A percentile compares a stretch with the other conserved stretches of the same genome.
Evolutionary conservation across 92 coral and sea anemone genomes (phyloP).

Genomic region (Blastomussa wellsi): DNA sequence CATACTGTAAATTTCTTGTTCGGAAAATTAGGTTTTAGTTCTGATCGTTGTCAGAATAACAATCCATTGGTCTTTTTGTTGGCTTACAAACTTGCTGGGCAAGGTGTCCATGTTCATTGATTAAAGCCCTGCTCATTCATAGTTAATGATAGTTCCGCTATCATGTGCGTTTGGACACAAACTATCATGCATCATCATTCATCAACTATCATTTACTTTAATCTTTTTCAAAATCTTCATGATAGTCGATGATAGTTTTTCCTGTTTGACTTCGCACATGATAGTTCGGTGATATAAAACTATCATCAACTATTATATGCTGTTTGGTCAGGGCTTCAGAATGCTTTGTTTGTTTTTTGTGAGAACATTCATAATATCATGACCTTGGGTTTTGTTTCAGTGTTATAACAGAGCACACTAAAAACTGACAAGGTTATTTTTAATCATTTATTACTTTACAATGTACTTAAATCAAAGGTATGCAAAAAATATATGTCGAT

Average conservation of each 20-base stretch:
- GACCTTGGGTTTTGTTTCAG: not conserved
- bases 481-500: not conserved
- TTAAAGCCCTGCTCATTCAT: too few relatives aligned
- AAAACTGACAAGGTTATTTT: not conserved
- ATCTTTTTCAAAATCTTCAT: too few relatives aligned
- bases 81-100: not conserved
- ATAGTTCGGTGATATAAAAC: too few relatives aligned
- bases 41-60: not conserved
- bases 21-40: not conserved
- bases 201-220: too few relatives aligned
- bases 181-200: too few relatives aligned
- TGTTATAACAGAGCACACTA: not conserved
- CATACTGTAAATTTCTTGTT: not conserved
- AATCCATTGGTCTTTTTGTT: too few relatives aligned
- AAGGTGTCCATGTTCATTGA: not conserved
- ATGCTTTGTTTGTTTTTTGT: not conserved
- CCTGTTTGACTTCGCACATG: too few relatives aligned
- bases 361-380: not conserved
- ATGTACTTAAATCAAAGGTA: constrained; percentile 23
- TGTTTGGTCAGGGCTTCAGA: too few relatives aligned
- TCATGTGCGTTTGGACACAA: too few relatives aligned
- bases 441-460: constrained; percentile 14
- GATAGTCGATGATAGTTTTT: too few relatives aligned
- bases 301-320: too few relatives aligned
- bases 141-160: too few relatives aligned